Evolutionary conservation across 2,797 vertebrate species (phyloP).

Genomic region (Mormyrus proboscirostris): DNA sequence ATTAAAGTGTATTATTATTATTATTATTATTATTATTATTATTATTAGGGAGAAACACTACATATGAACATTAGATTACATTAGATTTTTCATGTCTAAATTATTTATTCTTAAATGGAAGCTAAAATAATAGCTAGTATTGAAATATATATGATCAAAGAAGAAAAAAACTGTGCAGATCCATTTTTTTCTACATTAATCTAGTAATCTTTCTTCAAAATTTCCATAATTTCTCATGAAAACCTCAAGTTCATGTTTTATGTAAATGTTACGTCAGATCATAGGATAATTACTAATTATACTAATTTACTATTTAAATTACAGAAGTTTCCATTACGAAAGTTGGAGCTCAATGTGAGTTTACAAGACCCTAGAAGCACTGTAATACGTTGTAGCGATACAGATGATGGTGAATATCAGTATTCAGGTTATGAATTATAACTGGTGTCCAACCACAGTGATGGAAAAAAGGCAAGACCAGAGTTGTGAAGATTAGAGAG

Average conservation of each 20-base stretch:
- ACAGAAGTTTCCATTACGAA: neutral
- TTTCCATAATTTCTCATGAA: neutral
- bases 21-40: neutral
- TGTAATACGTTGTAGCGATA: neutral
- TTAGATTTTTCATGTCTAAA: neutral
- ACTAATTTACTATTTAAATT: neutral
- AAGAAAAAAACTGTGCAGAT: neutral
- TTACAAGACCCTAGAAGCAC: neutral
- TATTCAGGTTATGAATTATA: neutral
- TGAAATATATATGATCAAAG: neutral
- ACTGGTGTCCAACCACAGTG: neutral
- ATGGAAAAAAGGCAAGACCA: neutral
- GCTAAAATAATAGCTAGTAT: neutral
- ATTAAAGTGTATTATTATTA: neutral
- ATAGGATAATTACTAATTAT: neutral
- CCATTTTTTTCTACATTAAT: neutral
- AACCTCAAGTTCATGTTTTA: neutral
- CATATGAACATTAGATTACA: neutral
- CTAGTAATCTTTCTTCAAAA: neutral
- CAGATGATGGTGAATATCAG: neutral
- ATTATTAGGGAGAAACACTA: neutral
- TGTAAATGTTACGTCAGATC: neutral
- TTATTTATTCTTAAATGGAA: neutral
- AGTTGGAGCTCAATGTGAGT: neutral
- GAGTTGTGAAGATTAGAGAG: neutral